These are phyloP conservation scores for Pampusana beccarii DNA, from an alignment of 2,113 vertebrate species.

Conservation along the genomic window DNA sequence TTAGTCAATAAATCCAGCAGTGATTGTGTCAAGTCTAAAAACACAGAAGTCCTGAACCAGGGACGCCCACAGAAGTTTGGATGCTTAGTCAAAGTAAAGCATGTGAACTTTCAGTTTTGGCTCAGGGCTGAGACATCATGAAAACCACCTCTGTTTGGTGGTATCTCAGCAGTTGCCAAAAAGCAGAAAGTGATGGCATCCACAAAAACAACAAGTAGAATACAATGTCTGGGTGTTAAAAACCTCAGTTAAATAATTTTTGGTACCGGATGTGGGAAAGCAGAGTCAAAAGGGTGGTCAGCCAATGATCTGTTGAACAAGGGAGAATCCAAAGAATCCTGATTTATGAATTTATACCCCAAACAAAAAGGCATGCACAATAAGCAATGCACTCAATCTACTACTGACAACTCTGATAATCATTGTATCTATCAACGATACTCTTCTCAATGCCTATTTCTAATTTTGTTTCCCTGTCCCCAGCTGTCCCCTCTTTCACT, in stretches of 20 bases:
- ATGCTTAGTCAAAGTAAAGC: background rate
- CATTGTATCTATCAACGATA: background rate
- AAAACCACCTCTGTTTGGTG: background rate
- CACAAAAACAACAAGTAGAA: background rate
- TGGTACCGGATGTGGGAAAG: rapidly evolving
- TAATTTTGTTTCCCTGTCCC: background rate
- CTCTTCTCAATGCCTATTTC: background rate
- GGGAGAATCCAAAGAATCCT: background rate
- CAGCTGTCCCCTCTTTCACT: background rate
- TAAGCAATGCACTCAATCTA: background rate
- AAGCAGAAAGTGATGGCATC: background rate
- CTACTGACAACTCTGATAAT: background rate
- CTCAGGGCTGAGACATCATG: background rate
- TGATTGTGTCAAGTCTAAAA: background rate
- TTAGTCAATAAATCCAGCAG: background rate
- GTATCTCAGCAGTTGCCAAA: background rate
- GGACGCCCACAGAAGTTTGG: background rate
- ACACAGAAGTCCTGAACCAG: rapidly evolving
- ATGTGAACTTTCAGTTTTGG: background rate
- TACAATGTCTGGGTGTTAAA: background rate
- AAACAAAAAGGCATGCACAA: background rate
- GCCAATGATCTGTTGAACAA: background rate
- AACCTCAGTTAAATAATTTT: background rate
- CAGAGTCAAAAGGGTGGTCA: background rate
- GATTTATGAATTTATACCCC: background rate